phyloP scores from a whole-genome alignment of 2,888 invertebrate species.

The Aelia acuminata region DNA sequence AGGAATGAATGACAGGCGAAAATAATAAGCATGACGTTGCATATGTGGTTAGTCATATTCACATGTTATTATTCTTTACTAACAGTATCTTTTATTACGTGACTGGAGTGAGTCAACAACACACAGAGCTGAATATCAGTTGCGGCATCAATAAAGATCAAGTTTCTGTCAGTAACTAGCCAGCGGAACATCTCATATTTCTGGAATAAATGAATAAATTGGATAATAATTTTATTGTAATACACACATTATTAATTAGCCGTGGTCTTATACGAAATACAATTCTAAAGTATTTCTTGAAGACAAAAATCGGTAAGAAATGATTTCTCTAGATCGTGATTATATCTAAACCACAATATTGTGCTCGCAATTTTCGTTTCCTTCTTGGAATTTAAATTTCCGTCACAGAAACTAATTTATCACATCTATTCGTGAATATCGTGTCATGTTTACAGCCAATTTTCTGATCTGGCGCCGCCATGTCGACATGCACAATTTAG shows the following conservation, averaged over 20 bases:
- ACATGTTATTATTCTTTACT: neutral
- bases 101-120: neutral
- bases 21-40: neutral
- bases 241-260: neutral
- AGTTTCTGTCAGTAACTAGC: neutral
- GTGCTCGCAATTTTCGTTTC: neutral
- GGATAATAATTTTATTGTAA: neutral
- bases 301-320: too few relatives aligned
- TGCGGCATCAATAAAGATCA: neutral
- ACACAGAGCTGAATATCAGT: neutral
- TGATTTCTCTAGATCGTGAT: neutral
- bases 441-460: constrained; percentile 1
- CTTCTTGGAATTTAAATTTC: neutral
- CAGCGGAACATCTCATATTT: neutral
- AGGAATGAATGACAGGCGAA: neutral
- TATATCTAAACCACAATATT: neutral
- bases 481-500: constrained; percentile 12
- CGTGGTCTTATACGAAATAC: too few relatives aligned
- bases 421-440: neutral
- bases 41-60: neutral
- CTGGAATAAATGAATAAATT: neutral
- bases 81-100: neutral
- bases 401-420: neutral
- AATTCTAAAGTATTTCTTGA: too few relatives aligned
- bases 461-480: neutral